Evolutionary conservation across 1,140 invertebrate species (phyloP).

Genomic region (Monomorium pharaonis): DNA sequence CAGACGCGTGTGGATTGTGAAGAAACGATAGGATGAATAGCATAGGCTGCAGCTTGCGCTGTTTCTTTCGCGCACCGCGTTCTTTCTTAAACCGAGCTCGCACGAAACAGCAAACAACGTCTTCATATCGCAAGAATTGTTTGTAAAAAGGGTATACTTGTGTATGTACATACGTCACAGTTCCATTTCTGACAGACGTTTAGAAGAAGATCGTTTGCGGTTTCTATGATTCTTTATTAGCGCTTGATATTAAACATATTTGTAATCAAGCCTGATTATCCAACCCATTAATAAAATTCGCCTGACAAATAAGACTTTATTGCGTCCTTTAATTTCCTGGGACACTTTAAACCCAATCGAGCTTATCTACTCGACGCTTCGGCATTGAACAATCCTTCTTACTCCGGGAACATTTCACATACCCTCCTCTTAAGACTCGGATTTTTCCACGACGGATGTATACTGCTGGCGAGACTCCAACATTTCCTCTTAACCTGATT

Average conservation of each 20-base stretch:
- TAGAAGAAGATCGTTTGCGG: background rate
- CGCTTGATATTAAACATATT: background rate
- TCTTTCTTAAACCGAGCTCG: background rate
- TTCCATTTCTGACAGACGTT: background rate
- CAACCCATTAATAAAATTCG: background rate
- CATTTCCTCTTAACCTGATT: constrained; percentile 73
- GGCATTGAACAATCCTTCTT: background rate
- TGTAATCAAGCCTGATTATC: background rate
- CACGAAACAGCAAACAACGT: background rate
- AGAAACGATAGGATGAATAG: constrained; percentile 51
- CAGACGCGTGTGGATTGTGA: constrained; percentile 61
- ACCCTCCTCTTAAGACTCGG: background rate
- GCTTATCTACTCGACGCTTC: background rate
- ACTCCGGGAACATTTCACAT: background rate
- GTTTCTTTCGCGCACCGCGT: background rate
- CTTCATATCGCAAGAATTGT: constrained; percentile 15
- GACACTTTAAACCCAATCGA: background rate
- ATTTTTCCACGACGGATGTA: constrained; percentile 27
- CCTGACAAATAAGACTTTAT: background rate
- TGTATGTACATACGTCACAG: background rate
- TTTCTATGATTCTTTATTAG: background rate
- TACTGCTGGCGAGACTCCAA: constrained; percentile 54
- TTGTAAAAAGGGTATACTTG: background rate
- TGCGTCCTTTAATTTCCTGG: background rate
- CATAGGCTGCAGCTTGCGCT: background rate